phyloP scores from a whole-genome alignment of 64 coral and sea anemone genomes.

The Stylophora pistillata region DNA sequence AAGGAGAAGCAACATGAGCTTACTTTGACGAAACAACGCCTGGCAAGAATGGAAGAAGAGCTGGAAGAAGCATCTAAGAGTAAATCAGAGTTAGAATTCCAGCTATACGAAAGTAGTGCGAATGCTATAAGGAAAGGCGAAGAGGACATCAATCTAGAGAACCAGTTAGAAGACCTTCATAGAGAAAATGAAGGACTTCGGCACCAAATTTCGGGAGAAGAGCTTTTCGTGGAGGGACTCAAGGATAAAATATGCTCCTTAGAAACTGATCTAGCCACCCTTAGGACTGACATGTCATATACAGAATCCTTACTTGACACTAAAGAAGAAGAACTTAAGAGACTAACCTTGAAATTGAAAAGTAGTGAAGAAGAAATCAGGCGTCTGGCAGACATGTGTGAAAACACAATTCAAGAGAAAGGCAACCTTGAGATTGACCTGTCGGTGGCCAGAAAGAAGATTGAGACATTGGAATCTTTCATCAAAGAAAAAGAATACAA shows the following conservation, averaged over 20 bases:
- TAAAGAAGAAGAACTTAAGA: conserved; percentile 5
- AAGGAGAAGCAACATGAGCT: conserved; percentile 31
- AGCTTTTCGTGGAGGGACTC: conserved; percentile 1
- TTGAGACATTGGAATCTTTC: conserved; percentile 27
- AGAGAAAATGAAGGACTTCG: not conserved
- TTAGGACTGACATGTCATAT: conserved; percentile 7
- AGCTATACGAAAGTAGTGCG: conserved; percentile 13
- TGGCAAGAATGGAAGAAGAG: conserved; percentile 35
- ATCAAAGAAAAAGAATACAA: conserved; percentile 7
- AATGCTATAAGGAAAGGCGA: not conserved
- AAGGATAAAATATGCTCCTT: conserved; percentile 26
- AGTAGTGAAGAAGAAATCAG: conserved; percentile 24
- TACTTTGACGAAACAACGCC: not conserved
- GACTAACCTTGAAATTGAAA: conserved; percentile 9
- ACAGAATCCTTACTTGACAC: conserved; percentile 20
- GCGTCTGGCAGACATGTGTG: conserved; percentile 1
- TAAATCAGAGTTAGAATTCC: not conserved
- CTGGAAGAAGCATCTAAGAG: not conserved
- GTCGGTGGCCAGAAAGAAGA: conserved; percentile 27
- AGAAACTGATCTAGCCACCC: conserved; percentile 10
- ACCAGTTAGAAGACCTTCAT: conserved; percentile 3
- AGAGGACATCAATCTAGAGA: not conserved
- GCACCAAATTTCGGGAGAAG: not conserved
- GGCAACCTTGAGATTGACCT: conserved; percentile 27
- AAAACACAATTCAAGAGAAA: conserved; percentile 23